phyloP scores from a whole-genome alignment of 2,888 invertebrate species.

The Strigamia transsilvanica region DNA sequence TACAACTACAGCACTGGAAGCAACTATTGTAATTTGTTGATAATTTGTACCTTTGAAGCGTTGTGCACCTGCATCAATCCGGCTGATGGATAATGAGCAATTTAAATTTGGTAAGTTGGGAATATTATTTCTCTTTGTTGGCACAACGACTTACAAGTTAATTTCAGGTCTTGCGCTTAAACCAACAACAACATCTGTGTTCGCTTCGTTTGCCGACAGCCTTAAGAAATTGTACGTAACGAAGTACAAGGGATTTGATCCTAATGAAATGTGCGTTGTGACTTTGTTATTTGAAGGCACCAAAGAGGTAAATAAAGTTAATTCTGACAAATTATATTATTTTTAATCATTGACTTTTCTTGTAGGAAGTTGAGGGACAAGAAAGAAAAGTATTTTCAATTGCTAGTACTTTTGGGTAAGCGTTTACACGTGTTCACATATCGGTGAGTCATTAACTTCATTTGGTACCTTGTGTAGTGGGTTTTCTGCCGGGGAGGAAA shows the following conservation, averaged over 20 bases:
- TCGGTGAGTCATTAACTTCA: background rate
- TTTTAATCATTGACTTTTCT: conserved; percentile 16
- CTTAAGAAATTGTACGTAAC: conserved; percentile 88
- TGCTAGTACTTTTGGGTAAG: conserved; percentile 73
- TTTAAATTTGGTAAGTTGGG: conserved; percentile 80
- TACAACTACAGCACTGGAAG: no score
- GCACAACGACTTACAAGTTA: background rate
- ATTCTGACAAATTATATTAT: background rate
- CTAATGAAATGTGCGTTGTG: conserved; percentile 83
- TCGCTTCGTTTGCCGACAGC: conserved; percentile 75
- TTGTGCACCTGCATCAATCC: conserved; percentile 93
- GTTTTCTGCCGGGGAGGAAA: conserved; percentile 88
- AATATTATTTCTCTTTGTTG: background rate
- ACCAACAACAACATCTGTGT: conserved; percentile 68
- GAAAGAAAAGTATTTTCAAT: conserved; percentile 82
- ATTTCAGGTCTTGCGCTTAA: conserved; percentile 66
- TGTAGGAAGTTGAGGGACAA: conserved; percentile 75
- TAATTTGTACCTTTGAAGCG: conserved; percentile 67
- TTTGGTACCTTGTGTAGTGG: conserved; percentile 67
- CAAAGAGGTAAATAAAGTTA: conserved; percentile 63
- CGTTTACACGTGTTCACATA: background rate
- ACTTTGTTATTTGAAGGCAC: conserved; percentile 90
- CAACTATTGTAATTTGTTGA: no score
- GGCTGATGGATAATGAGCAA: conserved; percentile 97
- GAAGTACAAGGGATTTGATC: conserved; percentile 84